phyloP scores from a whole-genome alignment of 2,888 invertebrate genomes.

The Nomada fabriciana region DNA sequence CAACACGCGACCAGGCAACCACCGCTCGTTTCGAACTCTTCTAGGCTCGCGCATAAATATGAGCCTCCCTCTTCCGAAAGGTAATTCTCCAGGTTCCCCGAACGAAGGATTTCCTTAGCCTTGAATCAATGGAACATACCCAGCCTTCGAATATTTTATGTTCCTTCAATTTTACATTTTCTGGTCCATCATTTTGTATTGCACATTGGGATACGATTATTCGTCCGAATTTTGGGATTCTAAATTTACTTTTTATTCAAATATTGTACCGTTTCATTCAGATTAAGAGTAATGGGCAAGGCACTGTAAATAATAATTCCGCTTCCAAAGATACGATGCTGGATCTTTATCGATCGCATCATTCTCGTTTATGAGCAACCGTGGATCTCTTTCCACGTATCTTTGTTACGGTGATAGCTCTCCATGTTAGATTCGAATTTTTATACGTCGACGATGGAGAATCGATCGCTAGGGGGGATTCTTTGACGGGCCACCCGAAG shows the following conservation, averaged over 20 bases:
- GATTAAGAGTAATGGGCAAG: slow-evolving; percentile 37
- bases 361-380: slow-evolving; percentile 39
- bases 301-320: slow-evolving; percentile 3
- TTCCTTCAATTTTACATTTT: background rate
- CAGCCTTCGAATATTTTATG: background rate
- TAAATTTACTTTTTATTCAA: background rate
- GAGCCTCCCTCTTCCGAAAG: slow-evolving; percentile 6
- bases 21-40: slow-evolving; percentile 65
- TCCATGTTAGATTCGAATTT: slow-evolving; percentile 61
- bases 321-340: slow-evolving; percentile 13
- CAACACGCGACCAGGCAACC: slow-evolving; percentile 73
- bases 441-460: slow-evolving; percentile 49
- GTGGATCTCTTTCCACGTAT: slow-evolving; percentile 46
- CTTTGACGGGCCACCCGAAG: background rate
- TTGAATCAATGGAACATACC: slow-evolving; percentile 9
- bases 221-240: background rate
- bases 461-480: slow-evolving; percentile 46
- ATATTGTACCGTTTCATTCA: background rate
- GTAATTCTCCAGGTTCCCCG: slow-evolving; percentile 4
- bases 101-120: slow-evolving; percentile 1
- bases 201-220: background rate
- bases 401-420: slow-evolving; percentile 46
- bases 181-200: background rate
- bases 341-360: slow-evolving; percentile 61
- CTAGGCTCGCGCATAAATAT: slow-evolving; percentile 41